Evolutionary conservation across 2,797 vertebrate genomes (phyloP).

Genomic region (Lindbergichthys nudifrons): DNA sequence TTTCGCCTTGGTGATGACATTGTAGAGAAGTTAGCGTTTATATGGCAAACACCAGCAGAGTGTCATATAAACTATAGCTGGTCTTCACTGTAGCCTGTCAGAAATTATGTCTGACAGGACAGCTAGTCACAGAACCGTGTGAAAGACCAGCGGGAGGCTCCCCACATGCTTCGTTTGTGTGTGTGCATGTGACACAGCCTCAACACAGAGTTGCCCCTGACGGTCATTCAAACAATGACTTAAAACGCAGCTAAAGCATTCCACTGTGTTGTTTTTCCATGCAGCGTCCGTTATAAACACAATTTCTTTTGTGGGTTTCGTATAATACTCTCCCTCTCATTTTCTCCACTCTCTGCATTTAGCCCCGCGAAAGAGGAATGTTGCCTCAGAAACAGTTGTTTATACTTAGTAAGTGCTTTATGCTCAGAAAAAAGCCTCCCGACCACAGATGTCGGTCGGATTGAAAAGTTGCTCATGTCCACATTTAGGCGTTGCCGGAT

Average conservation of each 20-base stretch:
- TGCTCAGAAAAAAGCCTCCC: constrained; percentile 56
- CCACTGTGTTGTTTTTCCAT: constrained; percentile 47
- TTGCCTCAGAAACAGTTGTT: constrained; percentile 68
- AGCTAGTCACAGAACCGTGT: constrained; percentile 18
- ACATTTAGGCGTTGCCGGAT: constrained; percentile 56
- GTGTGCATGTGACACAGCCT: constrained; percentile 41
- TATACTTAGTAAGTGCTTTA: constrained; percentile 67
- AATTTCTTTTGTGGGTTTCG: constrained; percentile 45
- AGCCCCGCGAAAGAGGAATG: constrained; percentile 49
- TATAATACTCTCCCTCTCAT: constrained; percentile 32
- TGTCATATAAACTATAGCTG: not conserved
- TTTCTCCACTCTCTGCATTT: constrained; percentile 58
- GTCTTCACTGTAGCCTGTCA: constrained; percentile 17
- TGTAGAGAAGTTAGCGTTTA: constrained; percentile 19
- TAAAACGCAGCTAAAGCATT: constrained; percentile 54
- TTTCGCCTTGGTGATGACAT: not conserved
- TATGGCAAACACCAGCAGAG: constrained; percentile 29
- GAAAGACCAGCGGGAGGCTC: constrained; percentile 28
- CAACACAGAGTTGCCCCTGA: constrained; percentile 51
- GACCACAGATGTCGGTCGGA: constrained; percentile 59
- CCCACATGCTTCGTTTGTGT: constrained; percentile 8
- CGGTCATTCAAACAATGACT: constrained; percentile 50
- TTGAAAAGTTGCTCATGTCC: constrained; percentile 65
- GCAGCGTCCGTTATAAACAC: constrained; percentile 24
- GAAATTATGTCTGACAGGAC: constrained; percentile 27